Percentiles rank a stretch among this genome's conserved stretches.
phyloP scores from a whole-genome alignment of 2,888 invertebrate genomes.

The Zonitis immaculata region DNA sequence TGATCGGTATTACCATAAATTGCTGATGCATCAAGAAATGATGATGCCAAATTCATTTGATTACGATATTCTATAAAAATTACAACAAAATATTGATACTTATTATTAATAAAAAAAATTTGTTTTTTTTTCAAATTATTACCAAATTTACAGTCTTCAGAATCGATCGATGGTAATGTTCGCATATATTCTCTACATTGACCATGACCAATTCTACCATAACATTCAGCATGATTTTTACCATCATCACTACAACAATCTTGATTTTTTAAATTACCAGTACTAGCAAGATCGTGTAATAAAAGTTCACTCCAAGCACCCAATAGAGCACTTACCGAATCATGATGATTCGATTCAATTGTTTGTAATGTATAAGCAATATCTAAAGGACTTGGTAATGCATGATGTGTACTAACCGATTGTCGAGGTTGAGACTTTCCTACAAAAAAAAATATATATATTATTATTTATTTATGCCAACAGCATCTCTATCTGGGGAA shows the following conservation, averaged over 20 bases:
- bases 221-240: slow-evolving; percentile 56
- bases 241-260: slow-evolving; percentile 46
- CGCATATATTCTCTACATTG: slow-evolving; percentile 65
- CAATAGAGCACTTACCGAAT: slow-evolving; percentile 70
- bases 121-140: too few relatives aligned
- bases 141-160: slow-evolving; percentile 61
- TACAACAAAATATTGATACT: neutral
- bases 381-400: slow-evolving; percentile 58
- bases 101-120: too few relatives aligned
- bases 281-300: slow-evolving; percentile 66
- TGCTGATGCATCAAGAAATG: slow-evolving; percentile 78
- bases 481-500: neutral
- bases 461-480: neutral
- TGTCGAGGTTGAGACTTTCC: slow-evolving; percentile 51
- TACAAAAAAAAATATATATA: slow-evolving; percentile 24
- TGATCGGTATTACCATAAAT: slow-evolving; percentile 75
- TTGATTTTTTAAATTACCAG: slow-evolving; percentile 57
- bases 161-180: slow-evolving; percentile 62
- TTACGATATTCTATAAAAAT: slow-evolving; percentile 60
- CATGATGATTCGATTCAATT: slow-evolving; percentile 58
- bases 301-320: slow-evolving; percentile 78
- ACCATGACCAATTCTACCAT: slow-evolving; percentile 47
- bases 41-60: slow-evolving; percentile 80
- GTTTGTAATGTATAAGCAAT: slow-evolving; percentile 57
- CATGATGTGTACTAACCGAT: slow-evolving; percentile 54